Percentiles rank a stretch among this genome's conserved stretches.
Evolutionary conservation across 2,797 vertebrate genomes (phyloP).

Genomic region (Channa striata): DNA sequence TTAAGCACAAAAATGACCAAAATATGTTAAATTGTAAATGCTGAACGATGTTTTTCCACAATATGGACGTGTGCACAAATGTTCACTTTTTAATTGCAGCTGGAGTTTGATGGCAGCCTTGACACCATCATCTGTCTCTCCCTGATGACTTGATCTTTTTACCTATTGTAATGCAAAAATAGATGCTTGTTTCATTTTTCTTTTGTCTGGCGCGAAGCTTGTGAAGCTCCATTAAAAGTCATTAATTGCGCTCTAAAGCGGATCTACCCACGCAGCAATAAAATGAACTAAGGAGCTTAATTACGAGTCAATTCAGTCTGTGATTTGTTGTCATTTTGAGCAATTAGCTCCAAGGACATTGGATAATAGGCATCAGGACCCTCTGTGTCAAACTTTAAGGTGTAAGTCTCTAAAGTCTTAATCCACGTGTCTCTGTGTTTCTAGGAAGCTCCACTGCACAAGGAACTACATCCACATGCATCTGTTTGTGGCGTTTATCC

Average conservation of each 20-base stretch:
- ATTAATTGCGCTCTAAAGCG: conserved; percentile 28
- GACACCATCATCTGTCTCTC: neutral
- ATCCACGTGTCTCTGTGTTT: conserved; percentile 24
- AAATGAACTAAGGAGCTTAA: conserved; percentile 44
- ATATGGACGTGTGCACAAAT: neutral
- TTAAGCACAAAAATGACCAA: neutral
- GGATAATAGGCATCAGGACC: conserved; percentile 34
- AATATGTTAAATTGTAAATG: neutral
- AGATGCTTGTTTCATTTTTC: conserved; percentile 25
- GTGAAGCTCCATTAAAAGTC: conserved; percentile 16
- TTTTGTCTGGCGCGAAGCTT: conserved; percentile 1
- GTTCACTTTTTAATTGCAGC: neutral
- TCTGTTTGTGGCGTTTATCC: conserved; percentile 95
- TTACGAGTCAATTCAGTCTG: conserved; percentile 49
- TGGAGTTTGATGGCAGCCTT: neutral
- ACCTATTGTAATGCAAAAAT: conserved; percentile 14
- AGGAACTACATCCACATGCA: conserved; percentile 98
- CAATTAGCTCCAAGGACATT: conserved; percentile 59
- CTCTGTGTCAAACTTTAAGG: conserved; percentile 18
- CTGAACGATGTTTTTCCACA: too few species aligned
- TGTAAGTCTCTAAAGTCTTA: conserved; percentile 13
- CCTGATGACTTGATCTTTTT: conserved; percentile 14
- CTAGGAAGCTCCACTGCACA: conserved; percentile 97
- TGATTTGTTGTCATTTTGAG: conserved; percentile 58
- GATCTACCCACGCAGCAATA: conserved; percentile 32